Base-by-base conservation (phyloP, 2,888 invertebrate genomes). In the Melieria picta region DNA sequence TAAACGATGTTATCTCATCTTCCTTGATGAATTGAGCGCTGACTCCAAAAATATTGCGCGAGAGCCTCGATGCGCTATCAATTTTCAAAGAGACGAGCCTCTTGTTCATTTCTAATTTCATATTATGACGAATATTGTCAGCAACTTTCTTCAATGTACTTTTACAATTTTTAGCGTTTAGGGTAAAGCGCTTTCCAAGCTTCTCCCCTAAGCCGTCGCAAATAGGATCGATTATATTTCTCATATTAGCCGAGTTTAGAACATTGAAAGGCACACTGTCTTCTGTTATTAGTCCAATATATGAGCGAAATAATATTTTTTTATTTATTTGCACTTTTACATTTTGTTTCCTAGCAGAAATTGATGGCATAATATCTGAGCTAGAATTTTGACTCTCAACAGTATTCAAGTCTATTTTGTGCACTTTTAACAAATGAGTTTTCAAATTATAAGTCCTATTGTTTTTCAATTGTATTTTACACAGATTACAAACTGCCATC, bases 231-330 rank as follows among this genome's bases (percentile, higher is more conserved):
- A 68, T 61, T 52, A 68, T 68, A n/a, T 61, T 66, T 58, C 64
- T 67, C 56, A 77, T 57, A 65, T 74, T 75, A 10, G 11, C 42
- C 4, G 73, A 75, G 45, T 75, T 73, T 46, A 76, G 69, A 9
- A 69, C 65, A 55, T 74, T 72, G 6, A 74, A 72, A 3, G 75
- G 70, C 16, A 72, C 58, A 30, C 72, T 66, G 46, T 74, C 72
- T 56, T 75, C 76, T 5, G 70, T 75, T 13, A 77, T 69, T 50
- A 77, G 58, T 56, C 77, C 76, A 55, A 74, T 65, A 65, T 74
- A 75, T 7, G 72, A 65, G 58, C 30, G 30, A 30, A 30, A 30
- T 30, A 30, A 30, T 30, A 2, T 30, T 30, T 30, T 30, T 30
- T 30, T 30, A 30, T 30, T 30, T 30, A 30, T 30, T 30, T 30